These are phyloP conservation scores for Penaeus monodon DNA, from an alignment of 2,888 invertebrate species.

Conservation along the genomic window DNA sequence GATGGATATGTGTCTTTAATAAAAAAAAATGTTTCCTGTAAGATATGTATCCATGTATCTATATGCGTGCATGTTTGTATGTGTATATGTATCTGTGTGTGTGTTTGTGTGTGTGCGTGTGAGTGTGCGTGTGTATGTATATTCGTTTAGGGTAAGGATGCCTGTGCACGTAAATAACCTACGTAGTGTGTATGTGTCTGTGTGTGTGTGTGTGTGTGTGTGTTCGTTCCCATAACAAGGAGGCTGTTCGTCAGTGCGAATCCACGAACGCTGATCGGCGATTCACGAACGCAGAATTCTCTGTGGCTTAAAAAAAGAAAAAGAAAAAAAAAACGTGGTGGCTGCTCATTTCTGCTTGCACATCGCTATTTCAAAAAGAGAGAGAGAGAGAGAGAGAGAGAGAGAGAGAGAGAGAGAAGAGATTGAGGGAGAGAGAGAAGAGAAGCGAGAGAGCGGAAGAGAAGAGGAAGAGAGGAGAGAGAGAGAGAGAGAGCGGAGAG, in stretches of 20 bases:
- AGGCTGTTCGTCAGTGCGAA: not conserved
- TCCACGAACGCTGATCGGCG: not conserved
- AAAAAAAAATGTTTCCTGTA: too few species aligned
- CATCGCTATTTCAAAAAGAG: not conserved
- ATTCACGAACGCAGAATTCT: too few species aligned
- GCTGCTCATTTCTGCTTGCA: not conserved
- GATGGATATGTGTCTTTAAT: too few species aligned
- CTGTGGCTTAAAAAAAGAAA: too few species aligned
- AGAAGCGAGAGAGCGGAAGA: not conserved
- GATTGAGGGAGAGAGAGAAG: not conserved
- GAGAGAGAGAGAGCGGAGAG: not conserved
- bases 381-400: not conserved
- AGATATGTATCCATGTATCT: not conserved
- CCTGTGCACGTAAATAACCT: not conserved
- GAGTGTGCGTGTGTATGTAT: not conserved
- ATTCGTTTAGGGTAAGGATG: not conserved
- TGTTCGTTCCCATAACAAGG: not conserved
- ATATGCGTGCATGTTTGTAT: not conserved
- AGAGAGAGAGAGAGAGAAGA: not conserved
- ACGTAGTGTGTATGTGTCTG: too few species aligned
- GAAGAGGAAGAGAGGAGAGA: not conserved
- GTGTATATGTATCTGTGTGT: not conserved
- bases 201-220: too few species aligned
- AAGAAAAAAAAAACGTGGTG: too few species aligned
- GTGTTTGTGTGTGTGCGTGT: not conserved